Evolutionary conservation across 2,113 vertebrate species (phyloP).

Genomic region (Triplophysa tibetana): DNA sequence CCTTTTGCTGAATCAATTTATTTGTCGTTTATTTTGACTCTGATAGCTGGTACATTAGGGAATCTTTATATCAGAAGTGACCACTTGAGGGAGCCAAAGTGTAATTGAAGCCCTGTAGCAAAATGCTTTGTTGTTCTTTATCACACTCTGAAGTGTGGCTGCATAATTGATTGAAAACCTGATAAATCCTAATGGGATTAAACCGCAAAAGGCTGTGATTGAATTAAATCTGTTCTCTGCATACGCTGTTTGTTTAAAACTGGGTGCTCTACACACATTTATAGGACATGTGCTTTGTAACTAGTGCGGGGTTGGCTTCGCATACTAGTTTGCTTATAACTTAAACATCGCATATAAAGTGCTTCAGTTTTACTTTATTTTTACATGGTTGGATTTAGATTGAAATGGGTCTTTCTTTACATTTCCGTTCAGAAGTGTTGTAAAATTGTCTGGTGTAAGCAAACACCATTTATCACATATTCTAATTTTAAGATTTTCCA

Average conservation of each 20-base stretch:
- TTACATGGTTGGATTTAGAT: too few species aligned
- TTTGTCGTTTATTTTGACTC: not conserved
- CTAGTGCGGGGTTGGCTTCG: too few species aligned
- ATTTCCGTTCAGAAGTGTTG: not conserved
- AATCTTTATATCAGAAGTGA: slow-evolving; percentile 34
- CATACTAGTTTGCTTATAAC: too few species aligned
- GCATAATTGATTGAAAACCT: not conserved
- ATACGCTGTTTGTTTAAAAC: not conserved
- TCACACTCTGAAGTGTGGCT: not conserved
- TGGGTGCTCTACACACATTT: not conserved
- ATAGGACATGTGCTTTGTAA: not conserved
- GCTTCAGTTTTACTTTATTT: too few species aligned
- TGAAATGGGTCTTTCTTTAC: too few species aligned
- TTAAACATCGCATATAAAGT: too few species aligned
- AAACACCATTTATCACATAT: not conserved
- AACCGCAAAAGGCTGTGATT: not conserved
- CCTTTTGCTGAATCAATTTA: not conserved
- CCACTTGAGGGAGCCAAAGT: slow-evolving; percentile 65
- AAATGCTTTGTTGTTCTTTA: slow-evolving; percentile 12
- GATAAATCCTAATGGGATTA: not conserved
- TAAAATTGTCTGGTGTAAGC: not conserved
- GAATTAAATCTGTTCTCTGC: not conserved
- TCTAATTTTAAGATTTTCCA: not conserved
- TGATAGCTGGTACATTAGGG: not conserved
- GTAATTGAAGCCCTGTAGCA: slow-evolving; percentile 30